These are phyloP conservation scores for Drosophila anomelani DNA, from an alignment of 2,888 invertebrate species.

Conservation along the genomic window DNA sequence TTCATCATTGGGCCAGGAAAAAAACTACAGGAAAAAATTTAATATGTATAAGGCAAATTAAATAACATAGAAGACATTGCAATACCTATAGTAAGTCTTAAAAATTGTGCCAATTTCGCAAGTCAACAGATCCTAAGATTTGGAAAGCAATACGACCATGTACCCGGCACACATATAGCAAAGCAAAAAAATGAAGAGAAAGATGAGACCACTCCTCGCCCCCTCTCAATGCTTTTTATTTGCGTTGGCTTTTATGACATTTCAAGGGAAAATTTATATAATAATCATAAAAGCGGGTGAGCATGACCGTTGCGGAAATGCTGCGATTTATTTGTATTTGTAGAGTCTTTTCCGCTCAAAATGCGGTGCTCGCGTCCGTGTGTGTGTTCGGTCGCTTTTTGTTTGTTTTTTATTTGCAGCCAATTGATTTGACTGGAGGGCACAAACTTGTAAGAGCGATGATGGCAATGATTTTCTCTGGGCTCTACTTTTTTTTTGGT, in stretches of 20 bases:
- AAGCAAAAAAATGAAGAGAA: not conserved
- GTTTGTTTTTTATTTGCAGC: constrained; percentile 61
- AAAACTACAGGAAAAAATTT: not conserved
- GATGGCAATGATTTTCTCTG: constrained; percentile 27
- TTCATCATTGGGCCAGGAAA: constrained; percentile 9
- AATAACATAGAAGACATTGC: not conserved
- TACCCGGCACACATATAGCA: no score
- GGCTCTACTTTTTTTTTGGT: not conserved
- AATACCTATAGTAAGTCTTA: not conserved
- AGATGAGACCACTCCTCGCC: constrained; percentile 33
- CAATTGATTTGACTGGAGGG: constrained; percentile 71
- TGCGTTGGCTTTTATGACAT: constrained; percentile 63
- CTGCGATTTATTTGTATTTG: constrained; percentile 76
- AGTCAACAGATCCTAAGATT: not conserved
- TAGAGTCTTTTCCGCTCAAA: constrained; percentile 40
- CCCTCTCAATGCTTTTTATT: constrained; percentile 58
- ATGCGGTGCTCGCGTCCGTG: constrained; percentile 16
- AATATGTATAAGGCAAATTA: not conserved
- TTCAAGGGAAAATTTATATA: constrained; percentile 67
- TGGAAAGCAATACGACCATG: not conserved
- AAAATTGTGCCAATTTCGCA: not conserved
- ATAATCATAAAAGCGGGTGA: constrained; percentile 74
- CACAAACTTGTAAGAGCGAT: constrained; percentile 30
- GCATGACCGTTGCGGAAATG: constrained; percentile 71
- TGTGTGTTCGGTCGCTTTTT: constrained; percentile 26